Conservation (phyloP, 2,888 invertebrate genomes). For the Boloria euphrosyne region DNA sequence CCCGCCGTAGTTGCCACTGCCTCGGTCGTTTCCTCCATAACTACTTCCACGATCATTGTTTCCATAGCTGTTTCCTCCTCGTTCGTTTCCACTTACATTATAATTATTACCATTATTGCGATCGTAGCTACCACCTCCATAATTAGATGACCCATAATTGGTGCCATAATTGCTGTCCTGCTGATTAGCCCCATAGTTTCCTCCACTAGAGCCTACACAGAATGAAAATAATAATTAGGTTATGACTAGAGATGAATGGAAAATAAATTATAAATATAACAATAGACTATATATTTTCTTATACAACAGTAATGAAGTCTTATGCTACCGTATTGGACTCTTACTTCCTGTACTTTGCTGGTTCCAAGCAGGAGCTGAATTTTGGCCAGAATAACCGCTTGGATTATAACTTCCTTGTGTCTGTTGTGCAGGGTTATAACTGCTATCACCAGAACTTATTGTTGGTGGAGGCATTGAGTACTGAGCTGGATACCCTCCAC, state of each 20-base stretch:
- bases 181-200: constrained; percentile 57
- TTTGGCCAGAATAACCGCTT: constrained; percentile 60
- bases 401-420: constrained; percentile 64
- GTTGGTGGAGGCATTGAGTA: constrained; percentile 76
- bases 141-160: constrained; percentile 57
- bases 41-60: constrained; percentile 71
- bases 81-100: constrained; percentile 63
- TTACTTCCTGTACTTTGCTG: constrained; percentile 59
- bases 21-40: constrained; percentile 59
- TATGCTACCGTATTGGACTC: constrained; percentile 15
- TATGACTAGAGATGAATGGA: background rate
- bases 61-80: constrained; percentile 63
- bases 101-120: constrained; percentile 57
- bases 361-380: constrained; percentile 65
- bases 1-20: constrained; percentile 65
- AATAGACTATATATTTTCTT: background rate
- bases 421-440: constrained; percentile 56
- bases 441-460: constrained; percentile 67
- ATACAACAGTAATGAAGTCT: background rate
- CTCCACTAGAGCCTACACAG: constrained; percentile 51
- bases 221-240: background rate
- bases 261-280: constrained; percentile 3
- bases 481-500: constrained; percentile 69
- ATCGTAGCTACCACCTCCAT: constrained; percentile 62
- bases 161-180: constrained; percentile 63